Base-by-base conservation (phyloP, 2,888 invertebrate genomes). In the Bugula neritina region DNA sequence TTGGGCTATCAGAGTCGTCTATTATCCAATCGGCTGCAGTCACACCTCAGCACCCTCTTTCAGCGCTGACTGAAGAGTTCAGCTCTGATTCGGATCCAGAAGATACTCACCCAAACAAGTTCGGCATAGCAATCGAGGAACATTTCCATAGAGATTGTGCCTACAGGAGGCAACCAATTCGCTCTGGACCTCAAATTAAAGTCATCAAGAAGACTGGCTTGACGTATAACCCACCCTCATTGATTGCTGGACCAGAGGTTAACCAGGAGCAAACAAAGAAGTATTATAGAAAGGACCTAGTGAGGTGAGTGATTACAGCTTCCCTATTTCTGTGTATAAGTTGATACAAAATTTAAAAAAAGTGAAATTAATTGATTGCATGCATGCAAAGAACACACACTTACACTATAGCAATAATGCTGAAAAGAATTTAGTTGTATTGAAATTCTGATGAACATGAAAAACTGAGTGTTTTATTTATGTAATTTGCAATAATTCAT, bases 91-190 rank as follows among this genome's bases (percentile, higher is more conserved):
- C 63, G 2, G 63, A 63, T 34, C 17, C 27, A 25, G 17, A 27
- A 2, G 63, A 63, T 2, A 63, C 63, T 31, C 63, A 63, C 27
- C 63, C 63, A 29, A 63, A 63, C n/a, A 63, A 63, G 31, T 63
- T 63, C 31, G 25, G 31, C 13, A 63, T 63, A 13, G 63, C 63
- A 3, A 63, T 63, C 13, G 63, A 63, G n/a, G 10, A 31, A 31
- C 63, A 63, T 63, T 13, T 2, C 29, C 27, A 63, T n/a, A 2
- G 63, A 63, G 27, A 63, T n/a, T 63, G 63, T 63, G 63, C 5
- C 5, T 63, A 63, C 63, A 25, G 5, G 34, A 63, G 63, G n/a
- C 63, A 63, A n/a, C 27, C 27, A 13, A n/a, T 31, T 25, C 27
- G 63, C 2, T 63, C 63, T 17, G 63, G 63, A n/a, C 63, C 63